These are phyloP conservation scores for Zaprionus lineosus DNA, from an alignment of 2,888 invertebrate species.

Conservation along the genomic window DNA sequence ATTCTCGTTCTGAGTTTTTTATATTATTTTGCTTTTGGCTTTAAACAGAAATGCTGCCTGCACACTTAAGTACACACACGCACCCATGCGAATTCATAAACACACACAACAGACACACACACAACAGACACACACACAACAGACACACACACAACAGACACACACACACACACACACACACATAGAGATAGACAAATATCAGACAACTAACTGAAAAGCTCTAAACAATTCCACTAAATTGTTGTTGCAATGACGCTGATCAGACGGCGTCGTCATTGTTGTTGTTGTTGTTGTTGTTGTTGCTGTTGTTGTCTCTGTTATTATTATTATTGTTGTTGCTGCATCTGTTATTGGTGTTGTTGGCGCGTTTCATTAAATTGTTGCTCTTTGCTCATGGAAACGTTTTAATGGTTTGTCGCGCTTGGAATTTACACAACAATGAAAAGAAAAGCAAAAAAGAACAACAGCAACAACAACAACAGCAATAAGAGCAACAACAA, in stretches of 20 bases:
- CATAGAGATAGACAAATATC: constrained; percentile 11
- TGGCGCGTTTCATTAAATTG: constrained; percentile 63
- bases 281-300: constrained; percentile 23
- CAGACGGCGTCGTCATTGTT: constrained; percentile 26
- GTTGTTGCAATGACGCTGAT: constrained; percentile 48
- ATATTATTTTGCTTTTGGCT: too few relatives aligned
- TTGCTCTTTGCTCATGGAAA: constrained; percentile 51
- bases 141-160: constrained; percentile 6
- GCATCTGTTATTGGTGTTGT: constrained; percentile 31
- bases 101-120: too few relatives aligned
- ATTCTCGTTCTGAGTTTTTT: too few relatives aligned
- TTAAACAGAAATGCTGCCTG: constrained; percentile 33
- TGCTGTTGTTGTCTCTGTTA: constrained; percentile 12
- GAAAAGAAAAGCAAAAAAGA: constrained; percentile 12
- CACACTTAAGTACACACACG: constrained; percentile 5
- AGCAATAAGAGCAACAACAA: constrained; percentile 23
- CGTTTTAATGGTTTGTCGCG: constrained; percentile 74
- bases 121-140: constrained; percentile 1
- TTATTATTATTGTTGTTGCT: constrained; percentile 20
- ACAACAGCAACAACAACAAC: constrained; percentile 14
- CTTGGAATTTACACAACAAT: constrained; percentile 68
- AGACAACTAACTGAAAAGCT: constrained; percentile 47
- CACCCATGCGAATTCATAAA: too few relatives aligned
- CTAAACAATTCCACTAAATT: constrained; percentile 56
- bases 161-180: constrained; percentile 1